Conservation (phyloP, 2,113 vertebrate species). For the Thryonomys swinderianus region DNA sequence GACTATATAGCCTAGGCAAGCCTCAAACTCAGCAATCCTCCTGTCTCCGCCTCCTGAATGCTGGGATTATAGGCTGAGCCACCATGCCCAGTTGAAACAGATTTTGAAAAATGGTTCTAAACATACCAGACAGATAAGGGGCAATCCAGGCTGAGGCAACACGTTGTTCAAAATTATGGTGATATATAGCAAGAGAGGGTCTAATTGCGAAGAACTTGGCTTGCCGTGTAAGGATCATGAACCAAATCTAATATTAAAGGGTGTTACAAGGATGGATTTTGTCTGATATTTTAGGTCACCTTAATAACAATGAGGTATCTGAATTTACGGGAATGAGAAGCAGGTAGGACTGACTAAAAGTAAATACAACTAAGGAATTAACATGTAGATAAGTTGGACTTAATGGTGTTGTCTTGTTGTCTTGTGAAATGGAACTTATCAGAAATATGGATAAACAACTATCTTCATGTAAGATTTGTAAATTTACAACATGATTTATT, state of each 20-base stretch:
- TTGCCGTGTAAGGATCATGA: neutral
- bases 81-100: neutral
- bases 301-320: neutral
- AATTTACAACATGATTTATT: neutral
- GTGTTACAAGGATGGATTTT: neutral
- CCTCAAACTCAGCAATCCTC: too few species aligned
- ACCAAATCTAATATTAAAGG: neutral
- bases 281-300: neutral
- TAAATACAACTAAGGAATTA: neutral
- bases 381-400: neutral
- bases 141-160: neutral
- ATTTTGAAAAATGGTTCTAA: slow-evolving; percentile 4
- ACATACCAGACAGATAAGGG: neutral
- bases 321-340: neutral
- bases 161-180: neutral
- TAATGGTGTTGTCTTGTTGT: neutral
- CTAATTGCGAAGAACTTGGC: neutral
- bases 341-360: neutral
- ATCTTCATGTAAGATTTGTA: slow-evolving; percentile 6
- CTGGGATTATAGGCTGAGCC: too few species aligned
- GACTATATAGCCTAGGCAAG: too few species aligned
- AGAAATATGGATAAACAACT: slow-evolving; percentile 19
- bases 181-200: neutral
- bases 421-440: neutral
- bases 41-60: too few species aligned